Evolutionary conservation across 2,888 invertebrate genomes (phyloP).

Genomic region (Eristalis arbustorum): DNA sequence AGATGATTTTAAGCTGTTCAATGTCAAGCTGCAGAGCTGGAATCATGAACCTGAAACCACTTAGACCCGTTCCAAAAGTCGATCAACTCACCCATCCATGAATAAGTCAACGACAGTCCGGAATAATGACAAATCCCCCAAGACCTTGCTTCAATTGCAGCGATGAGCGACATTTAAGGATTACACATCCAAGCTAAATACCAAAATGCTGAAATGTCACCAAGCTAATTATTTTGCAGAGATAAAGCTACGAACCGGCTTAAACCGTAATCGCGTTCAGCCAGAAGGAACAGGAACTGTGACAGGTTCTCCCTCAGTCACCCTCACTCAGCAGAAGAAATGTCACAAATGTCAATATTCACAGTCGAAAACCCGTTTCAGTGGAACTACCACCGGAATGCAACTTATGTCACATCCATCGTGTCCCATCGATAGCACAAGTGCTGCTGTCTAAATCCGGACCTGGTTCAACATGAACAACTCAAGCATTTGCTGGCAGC

Average conservation of each 20-base stretch:
- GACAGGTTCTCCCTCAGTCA: background rate
- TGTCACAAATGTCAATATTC: background rate
- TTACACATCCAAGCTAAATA: background rate
- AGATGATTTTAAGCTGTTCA: too few relatives aligned
- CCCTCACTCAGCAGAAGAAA: background rate
- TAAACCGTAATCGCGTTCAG: background rate
- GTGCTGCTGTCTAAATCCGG: background rate
- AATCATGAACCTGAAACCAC: too few relatives aligned
- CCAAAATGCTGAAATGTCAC: background rate
- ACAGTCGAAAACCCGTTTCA: background rate
- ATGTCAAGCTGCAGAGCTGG: too few relatives aligned
- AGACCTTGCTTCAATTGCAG: background rate
- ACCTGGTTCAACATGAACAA: background rate
- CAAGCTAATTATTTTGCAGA: background rate
- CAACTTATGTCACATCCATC: background rate
- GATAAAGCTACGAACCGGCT: background rate
- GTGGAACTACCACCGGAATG: background rate
- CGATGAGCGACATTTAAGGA: background rate
- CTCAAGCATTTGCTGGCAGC: background rate
- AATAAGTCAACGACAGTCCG: too few relatives aligned
- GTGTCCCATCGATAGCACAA: background rate
- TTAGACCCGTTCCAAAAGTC: too few relatives aligned
- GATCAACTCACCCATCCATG: too few relatives aligned
- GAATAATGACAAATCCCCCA: too few relatives aligned
- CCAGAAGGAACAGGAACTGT: background rate